Evolutionary conservation across 35 echinoderm and acorn worm genomes (phyloP), one percentile per base, ranked within the genome.

Genomic region (Heliocidaris erythrogramma): DNA sequence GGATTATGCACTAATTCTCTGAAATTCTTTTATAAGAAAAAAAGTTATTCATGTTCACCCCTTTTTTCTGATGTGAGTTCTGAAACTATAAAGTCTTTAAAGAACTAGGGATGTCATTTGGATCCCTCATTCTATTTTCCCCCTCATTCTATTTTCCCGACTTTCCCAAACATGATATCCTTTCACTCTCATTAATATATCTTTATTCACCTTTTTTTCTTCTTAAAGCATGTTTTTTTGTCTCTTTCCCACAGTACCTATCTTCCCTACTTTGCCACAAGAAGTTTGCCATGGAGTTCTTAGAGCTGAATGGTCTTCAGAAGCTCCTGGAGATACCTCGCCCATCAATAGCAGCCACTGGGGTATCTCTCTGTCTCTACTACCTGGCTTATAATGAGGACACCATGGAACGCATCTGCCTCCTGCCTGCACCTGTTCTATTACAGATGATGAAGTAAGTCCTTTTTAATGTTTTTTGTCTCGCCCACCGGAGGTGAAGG

Each of bases 361-460:
- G 98, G 32, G 98, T 99, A 21, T 96, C 97, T 29, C 94, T 97
- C 48, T 97, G 98, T 61, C 94, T 99, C 50, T 97, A 99, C 84
- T 99, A 99, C 94, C 88, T 99, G 24, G 98, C 98, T 4, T 99
- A 99, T 92, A 99, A 99, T 92, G 96, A 95, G 49, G 98, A 97
- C 30, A 97, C 98, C 60, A 99, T 99, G 98, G 98, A 99, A 71
- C 94, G 98, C n/a, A 99, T 99, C 47, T 99, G 97, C 48, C 94
- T 97, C 4, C 96, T 97, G 69, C 98, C 98, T 12, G 90, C 88
- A 9, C 95, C 94, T 12, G 98, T 97, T 7, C 50, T 97, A 7
- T 95, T 78, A 48, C 71, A 97, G 18, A 94, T 99, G n/a, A 97
- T 97, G 48, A 95, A 96, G 98, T 99, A 94, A 96, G 95, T 59